phyloP scores from a whole-genome alignment of 2,113 vertebrate genomes.

The Cichladusa arquata region DNA sequence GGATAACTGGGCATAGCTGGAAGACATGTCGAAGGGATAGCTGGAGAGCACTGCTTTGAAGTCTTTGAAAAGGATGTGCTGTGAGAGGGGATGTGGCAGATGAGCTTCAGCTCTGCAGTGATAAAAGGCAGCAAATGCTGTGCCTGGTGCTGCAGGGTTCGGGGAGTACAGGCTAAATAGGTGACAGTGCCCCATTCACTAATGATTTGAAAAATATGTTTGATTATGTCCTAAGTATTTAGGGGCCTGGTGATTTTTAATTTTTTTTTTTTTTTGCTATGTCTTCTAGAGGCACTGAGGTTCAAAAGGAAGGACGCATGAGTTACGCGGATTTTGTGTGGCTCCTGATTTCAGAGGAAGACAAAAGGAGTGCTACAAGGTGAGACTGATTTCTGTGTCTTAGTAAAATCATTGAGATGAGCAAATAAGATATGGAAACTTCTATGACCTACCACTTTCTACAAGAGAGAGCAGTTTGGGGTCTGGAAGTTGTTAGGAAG shows the following conservation, averaged over 20 bases:
- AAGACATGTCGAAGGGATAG: not conserved
- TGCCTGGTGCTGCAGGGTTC: not conserved
- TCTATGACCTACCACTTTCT: not conserved
- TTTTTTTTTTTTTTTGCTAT: not conserved
- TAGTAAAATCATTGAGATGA: not conserved
- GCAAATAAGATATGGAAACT: not conserved
- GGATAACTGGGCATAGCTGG: not conserved
- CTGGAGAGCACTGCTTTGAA: not conserved
- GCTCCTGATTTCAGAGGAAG: slow-evolving; percentile 97
- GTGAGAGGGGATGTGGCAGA: not conserved
- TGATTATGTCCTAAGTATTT: not conserved
- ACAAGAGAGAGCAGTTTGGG: not conserved
- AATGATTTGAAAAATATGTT: not conserved
- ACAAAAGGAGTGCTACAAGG: slow-evolving; percentile 97
- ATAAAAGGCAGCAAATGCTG: not conserved
- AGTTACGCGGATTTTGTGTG: slow-evolving; percentile 98
- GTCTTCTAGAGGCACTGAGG: slow-evolving; percentile 86
- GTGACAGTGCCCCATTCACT: not conserved
- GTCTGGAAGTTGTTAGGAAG: not conserved
- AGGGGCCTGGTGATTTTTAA: not conserved
- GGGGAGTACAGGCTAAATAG: not conserved
- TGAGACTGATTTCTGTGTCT: slow-evolving; percentile 54
- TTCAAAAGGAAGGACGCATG: slow-evolving; percentile 93
- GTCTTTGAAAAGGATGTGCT: not conserved
- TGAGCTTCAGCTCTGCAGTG: not conserved